Evolutionary conservation across 1,140 invertebrate species (phyloP).

Genomic region (Brachionus koreanus): DNA sequence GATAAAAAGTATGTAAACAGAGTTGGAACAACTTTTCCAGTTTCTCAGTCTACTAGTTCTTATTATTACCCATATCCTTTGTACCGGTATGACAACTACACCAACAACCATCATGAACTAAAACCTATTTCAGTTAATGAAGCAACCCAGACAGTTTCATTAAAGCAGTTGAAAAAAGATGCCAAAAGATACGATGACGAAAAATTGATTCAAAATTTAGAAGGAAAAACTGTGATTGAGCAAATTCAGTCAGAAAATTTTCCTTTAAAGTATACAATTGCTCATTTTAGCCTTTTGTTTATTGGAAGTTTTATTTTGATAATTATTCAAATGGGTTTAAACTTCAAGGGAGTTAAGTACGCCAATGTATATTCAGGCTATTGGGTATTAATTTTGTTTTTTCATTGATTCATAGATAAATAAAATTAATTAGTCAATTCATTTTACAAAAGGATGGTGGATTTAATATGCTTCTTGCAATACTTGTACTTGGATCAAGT

Average conservation of each 20-base stretch:
- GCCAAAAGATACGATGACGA: background rate
- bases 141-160: background rate
- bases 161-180: background rate
- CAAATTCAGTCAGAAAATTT: background rate
- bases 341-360: slow-evolving; percentile 17
- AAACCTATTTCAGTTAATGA: background rate
- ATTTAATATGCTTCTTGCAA: background rate
- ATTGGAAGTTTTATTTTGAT: background rate
- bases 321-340: slow-evolving; percentile 28
- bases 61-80: slow-evolving; percentile 10
- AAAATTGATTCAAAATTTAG: background rate
- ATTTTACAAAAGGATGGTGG: background rate
- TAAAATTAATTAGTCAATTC: background rate
- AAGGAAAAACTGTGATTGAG: background rate
- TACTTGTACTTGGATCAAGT: background rate
- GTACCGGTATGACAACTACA: background rate
- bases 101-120: background rate
- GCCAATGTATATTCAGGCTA: background rate
- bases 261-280: background rate
- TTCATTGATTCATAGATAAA: background rate
- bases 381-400: background rate
- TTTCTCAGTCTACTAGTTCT: background rate
- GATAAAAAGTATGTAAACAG: background rate
- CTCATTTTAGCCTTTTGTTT: background rate
- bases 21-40: background rate